Base-by-base conservation (phyloP, 2,113 vertebrate species). In the Menura novaehollandiae region DNA sequence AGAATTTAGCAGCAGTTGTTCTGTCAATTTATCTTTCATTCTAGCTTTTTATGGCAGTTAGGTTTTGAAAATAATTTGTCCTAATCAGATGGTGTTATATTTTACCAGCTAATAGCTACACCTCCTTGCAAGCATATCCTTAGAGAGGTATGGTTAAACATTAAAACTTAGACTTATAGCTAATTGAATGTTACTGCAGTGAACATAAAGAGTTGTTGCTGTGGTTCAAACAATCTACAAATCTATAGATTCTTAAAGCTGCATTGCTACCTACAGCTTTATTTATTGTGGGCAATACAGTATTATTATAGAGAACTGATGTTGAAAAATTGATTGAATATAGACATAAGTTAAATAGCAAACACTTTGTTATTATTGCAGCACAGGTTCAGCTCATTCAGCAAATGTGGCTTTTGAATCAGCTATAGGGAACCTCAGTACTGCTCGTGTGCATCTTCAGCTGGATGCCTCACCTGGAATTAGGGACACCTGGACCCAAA, bases 1-100 rank as follows among this genome's bases (percentile, higher is more conserved):
- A 98, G 97, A 98, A 96, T 95, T 97, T 95, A 97, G n/a, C 95
- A 97, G 96, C 96, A 94, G 95, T 97, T 73, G 88, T 97, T 98
- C 97, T 98, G 96, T 97, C 97, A 97, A 84, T 97, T 97, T 96
- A 91, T 59, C 88, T 90, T 97, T 88, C 74, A 64, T 95, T 97
- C 95, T 95, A 84, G 67, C 43, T 86, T 96, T 97, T 96, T 87
- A 83, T 92, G 95, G 85, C 89, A 94, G 83, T 86, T 95, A 95
- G 68, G 59, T 96, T 95, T 95, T 89, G 93, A 96, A 94, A 96
- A 95, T 96, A 97, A 93, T 94, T 96, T 96, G 59, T 94, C 73
- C 63, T 93, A 96, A 96, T 96, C 78, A 95, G 76, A 72, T 92
- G 74, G 44, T 73, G 53, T 82, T 92, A 37, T 93, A 86, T 88